Evolutionary conservation across 2,797 vertebrate species (phyloP), one percentile per base, ranked within the genome.

Genomic region (Alcedo atthis): DNA sequence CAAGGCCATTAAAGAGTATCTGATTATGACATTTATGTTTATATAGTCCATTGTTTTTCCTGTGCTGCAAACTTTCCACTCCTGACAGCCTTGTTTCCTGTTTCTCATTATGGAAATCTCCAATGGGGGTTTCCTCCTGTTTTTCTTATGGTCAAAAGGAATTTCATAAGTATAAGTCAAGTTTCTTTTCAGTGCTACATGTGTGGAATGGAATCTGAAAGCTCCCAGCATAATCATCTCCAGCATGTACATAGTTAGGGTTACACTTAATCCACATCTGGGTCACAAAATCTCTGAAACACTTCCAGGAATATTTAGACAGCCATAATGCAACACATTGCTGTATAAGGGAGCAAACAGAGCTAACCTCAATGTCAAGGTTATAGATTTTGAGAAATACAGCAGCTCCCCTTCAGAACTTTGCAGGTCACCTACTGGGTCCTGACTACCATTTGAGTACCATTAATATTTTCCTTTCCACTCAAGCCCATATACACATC

Each of bases 201-300:
- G 6, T 91, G 86, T 86, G 85, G 90, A 94, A 88, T 82, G 93
- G 91, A 94, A 95, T 95, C 78, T 73, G 86, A 96, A 96, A 90
- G 93, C 88, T 92, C 77, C 68, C 80, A 92, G 64, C 25, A 0
- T 96, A 96, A 96, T 92, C 53, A 64, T 84, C 87, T 95, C 77
- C 93, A 93, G 70, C 78, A 88, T 74, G 89, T 91, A 88, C 64
- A 55, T 48, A 90, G 91, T 90, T 94, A 92, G 89, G 68, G 78
- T 91, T 95, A 91, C 76, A 96, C 54, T 91, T 86, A 96, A 92
- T 92, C 91, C 94, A 96, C 94, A 94, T 94, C 93, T 96, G 95
- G 91, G 78, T 88, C 86, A 90, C 95, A 93, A 93, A 93, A 78
- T 89, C 83, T 91, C 92, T 90, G 94, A 91, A 95, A 92, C 0